Evolutionary conservation across 2,797 vertebrate genomes (phyloP).

Genomic region (Onychomys leucogaster): DNA sequence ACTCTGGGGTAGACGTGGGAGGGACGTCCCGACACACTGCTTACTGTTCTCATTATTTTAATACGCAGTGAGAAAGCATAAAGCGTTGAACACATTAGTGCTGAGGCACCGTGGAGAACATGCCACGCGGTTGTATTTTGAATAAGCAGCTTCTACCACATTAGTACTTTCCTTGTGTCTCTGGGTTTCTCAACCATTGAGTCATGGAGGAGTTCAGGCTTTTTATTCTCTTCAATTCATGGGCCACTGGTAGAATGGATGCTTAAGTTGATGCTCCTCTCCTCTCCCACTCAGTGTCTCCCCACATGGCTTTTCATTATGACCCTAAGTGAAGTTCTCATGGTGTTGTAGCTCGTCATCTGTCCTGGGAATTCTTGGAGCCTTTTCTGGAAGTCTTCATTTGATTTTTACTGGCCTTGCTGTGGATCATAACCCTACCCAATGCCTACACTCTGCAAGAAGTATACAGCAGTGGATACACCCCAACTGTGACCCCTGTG

Average conservation of each 20-base stretch:
- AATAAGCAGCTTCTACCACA: neutral
- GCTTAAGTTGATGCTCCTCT: constrained; percentile 26
- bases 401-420: neutral
- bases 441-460: neutral
- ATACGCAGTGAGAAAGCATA: neutral
- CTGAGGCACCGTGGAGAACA: neutral
- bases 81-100: neutral
- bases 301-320: neutral
- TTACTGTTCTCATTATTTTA: constrained; percentile 21
- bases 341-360: neutral
- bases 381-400: neutral
- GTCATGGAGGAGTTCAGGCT: constrained; percentile 43
- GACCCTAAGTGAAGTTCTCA: constrained; percentile 36
- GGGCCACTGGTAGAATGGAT: neutral
- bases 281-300: neutral
- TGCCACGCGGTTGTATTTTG: constrained; percentile 21
- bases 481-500: neutral
- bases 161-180: constrained; percentile 18
- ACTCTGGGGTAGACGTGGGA: too few relatives aligned
- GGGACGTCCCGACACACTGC: neutral
- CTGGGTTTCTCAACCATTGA: constrained; percentile 28
- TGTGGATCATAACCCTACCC: neutral
- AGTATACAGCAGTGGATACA: neutral
- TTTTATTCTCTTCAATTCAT: constrained; percentile 36
- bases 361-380: neutral